Conservation (phyloP, 2,797 vertebrate species). For the Anguilla megastoma region DNA sequence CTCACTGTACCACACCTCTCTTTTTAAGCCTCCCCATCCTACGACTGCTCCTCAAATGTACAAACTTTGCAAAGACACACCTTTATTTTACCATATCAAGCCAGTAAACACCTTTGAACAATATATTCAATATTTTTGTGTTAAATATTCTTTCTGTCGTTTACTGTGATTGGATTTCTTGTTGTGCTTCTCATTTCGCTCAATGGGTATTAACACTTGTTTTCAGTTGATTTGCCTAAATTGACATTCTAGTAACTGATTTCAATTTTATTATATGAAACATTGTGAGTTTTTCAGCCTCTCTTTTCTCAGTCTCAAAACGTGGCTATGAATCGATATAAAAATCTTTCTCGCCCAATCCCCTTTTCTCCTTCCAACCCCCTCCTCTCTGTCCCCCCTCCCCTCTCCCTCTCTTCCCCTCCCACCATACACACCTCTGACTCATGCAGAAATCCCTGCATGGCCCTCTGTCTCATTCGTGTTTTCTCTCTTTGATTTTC, state of each 20-base stretch:
- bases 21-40: conserved; percentile 28
- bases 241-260: no score
- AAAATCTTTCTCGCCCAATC: not conserved
- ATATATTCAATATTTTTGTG: not conserved
- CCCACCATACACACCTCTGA: conserved; percentile 33
- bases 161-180: not conserved
- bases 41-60: not conserved
- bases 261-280: not conserved
- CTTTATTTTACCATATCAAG: not conserved
- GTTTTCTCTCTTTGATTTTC: conserved; percentile 22
- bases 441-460: conserved; percentile 35
- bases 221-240: no score
- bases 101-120: not conserved
- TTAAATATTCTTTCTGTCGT: not conserved
- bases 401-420: conserved; percentile 22
- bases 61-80: not conserved
- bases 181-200: not conserved
- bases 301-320: not conserved
- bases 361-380: conserved; percentile 17
- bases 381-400: conserved; percentile 25
- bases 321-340: not conserved
- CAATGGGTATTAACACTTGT: no score
- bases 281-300: not conserved
- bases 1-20: conserved; percentile 16
- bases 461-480: conserved; percentile 9